phyloP scores from a whole-genome alignment of 2,113 vertebrate genomes.

The Hippocampus mohnikei region DNA sequence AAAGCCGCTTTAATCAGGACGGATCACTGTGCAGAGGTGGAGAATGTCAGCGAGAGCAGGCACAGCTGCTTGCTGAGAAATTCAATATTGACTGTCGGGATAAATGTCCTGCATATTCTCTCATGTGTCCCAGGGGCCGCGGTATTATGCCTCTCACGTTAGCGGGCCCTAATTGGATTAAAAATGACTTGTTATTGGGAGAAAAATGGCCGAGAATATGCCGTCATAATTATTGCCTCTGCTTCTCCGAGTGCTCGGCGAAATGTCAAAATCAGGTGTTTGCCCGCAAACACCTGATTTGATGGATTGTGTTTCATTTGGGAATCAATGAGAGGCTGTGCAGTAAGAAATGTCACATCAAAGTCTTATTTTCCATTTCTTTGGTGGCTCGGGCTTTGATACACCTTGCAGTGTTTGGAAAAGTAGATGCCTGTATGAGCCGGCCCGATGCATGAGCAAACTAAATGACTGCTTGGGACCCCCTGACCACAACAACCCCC shows the following conservation, averaged over 20 bases:
- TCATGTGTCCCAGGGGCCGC: constrained; percentile 68
- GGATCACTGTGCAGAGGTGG: constrained; percentile 70
- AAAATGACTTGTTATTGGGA: constrained; percentile 73
- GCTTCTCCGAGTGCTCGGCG: constrained; percentile 32
- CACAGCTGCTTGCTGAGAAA: constrained; percentile 74
- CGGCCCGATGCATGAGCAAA: background rate
- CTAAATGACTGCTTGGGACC: background rate
- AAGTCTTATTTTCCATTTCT: constrained; percentile 20
- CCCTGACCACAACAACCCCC: background rate
- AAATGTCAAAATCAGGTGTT: constrained; percentile 46
- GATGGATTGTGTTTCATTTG: constrained; percentile 32
- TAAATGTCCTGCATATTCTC: constrained; percentile 74
- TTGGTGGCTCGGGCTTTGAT: background rate
- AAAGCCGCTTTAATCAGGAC: constrained; percentile 71
- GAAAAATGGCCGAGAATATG: constrained; percentile 65
- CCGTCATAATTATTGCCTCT: constrained; percentile 67
- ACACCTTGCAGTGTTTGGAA: background rate
- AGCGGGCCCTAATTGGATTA: constrained; percentile 70
- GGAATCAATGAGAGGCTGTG: constrained; percentile 14
- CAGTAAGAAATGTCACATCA: constrained; percentile 20
- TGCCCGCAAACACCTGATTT: constrained; percentile 20
- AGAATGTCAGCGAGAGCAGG: constrained; percentile 73
- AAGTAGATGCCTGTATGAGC: background rate
- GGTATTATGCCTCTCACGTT: constrained; percentile 71
- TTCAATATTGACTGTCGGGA: constrained; percentile 75